These are phyloP conservation scores for Harpalus rufipes DNA, from an alignment of 2,888 invertebrate genomes.

Conservation along the genomic window DNA sequence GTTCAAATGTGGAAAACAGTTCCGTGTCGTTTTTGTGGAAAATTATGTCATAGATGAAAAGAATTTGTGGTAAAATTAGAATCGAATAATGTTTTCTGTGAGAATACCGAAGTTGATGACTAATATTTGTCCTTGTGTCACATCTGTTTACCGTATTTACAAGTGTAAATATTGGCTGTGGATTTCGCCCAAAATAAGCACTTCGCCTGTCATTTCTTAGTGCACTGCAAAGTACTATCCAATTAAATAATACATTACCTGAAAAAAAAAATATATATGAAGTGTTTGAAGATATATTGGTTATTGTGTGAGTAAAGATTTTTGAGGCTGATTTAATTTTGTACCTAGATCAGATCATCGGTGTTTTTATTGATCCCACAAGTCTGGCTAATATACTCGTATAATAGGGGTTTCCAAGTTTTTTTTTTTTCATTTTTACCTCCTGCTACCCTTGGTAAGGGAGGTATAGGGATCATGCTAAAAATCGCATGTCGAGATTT, in stretches of 20 bases:
- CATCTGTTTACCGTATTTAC: conserved; percentile 49
- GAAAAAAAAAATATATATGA: not conserved
- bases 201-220: conserved; percentile 23
- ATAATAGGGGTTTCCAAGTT: too few species aligned
- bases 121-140: conserved; percentile 47
- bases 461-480: too few species aligned
- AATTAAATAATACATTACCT: not conserved
- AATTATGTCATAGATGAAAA: not conserved
- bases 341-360: too few species aligned
- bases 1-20: not conserved
- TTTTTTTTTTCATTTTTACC: too few species aligned
- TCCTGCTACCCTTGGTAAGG: too few species aligned
- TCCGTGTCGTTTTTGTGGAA: not conserved
- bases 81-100: not conserved
- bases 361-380: too few species aligned
- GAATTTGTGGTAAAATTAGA: not conserved
- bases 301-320: too few species aligned
- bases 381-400: too few species aligned
- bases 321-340: too few species aligned
- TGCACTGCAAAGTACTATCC: not conserved
- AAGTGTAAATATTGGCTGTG: conserved; percentile 39
- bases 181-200: conserved; percentile 46
- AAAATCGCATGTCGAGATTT: too few species aligned
- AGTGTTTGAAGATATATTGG: not conserved
- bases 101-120: conserved; percentile 26